Evolutionary conservation across 2,888 invertebrate genomes (phyloP).

Genomic region (Halictus ligatus): DNA sequence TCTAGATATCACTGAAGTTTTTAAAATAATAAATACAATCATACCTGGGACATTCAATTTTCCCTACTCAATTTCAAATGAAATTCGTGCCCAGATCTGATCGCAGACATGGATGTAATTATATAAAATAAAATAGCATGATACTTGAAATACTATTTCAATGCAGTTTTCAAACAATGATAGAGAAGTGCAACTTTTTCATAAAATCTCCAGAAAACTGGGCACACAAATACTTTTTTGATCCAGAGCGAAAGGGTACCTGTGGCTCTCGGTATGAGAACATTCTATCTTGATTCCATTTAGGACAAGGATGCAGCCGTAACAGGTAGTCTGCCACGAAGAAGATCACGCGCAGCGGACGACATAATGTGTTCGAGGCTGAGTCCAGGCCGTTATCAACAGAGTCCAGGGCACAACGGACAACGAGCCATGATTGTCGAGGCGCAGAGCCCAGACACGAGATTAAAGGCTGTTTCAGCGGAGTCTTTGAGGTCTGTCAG

Average conservation of each 20-base stretch:
- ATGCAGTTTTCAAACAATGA: too few relatives aligned
- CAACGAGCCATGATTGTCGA: constrained; percentile 77
- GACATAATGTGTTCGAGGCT: constrained; percentile 82
- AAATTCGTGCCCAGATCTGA: too few relatives aligned
- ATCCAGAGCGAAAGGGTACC: neutral
- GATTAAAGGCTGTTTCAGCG: constrained; percentile 92
- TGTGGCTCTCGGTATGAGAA: neutral
- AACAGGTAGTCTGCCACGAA: constrained; percentile 87
- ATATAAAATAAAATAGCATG: too few relatives aligned
- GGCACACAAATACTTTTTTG: neutral
- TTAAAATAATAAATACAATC: neutral
- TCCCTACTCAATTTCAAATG: neutral
- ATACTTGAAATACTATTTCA: too few relatives aligned
- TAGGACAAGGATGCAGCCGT: constrained; percentile 88
- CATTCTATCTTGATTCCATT: constrained; percentile 51
- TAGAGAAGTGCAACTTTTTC: too few relatives aligned
- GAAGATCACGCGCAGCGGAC: constrained; percentile 87
- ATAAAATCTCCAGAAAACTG: neutral
- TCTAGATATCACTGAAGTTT: neutral
- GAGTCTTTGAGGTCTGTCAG: constrained; percentile 95
- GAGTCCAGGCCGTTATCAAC: constrained; percentile 80
- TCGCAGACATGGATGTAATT: too few relatives aligned
- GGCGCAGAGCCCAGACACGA: constrained; percentile 85
- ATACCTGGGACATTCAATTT: neutral
- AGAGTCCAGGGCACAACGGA: constrained; percentile 84